phyloP scores from a whole-genome alignment of 2,113 vertebrate genomes.

The Ariopsis seemanni region DNA sequence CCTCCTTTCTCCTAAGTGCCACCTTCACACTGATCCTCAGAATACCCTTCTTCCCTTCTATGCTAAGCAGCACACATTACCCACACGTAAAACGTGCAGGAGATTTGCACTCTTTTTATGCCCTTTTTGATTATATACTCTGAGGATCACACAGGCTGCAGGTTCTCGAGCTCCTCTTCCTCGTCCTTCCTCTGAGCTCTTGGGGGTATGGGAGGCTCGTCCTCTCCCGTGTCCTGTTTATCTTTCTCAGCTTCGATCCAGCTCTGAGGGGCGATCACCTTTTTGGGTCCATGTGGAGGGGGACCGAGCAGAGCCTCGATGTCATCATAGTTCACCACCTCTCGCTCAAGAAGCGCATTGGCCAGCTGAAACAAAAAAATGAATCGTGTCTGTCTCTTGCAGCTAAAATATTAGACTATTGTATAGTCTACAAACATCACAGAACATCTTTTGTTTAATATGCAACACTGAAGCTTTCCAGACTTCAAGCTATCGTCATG shows the following conservation, averaged over 20 bases:
- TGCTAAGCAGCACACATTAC: not conserved
- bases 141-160: constrained; percentile 65
- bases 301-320: constrained; percentile 90
- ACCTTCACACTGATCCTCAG: not conserved
- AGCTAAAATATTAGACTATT: not conserved
- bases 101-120: not conserved
- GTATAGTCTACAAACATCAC: not conserved
- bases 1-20: not conserved
- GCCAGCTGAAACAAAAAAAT: constrained; percentile 76
- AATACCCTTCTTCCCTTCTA: not conserved
- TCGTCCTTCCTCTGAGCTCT: constrained; percentile 65
- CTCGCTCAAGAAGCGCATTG: constrained; percentile 84
- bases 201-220: constrained; percentile 70
- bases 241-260: constrained; percentile 90
- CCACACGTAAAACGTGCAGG: not conserved
- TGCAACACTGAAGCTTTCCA: not conserved
- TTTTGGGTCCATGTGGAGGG: constrained; percentile 87
- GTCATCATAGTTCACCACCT: constrained; percentile 94
- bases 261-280: constrained; percentile 88
- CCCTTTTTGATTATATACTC: not conserved
- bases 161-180: constrained; percentile 69
- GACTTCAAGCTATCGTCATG: not conserved
- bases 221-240: constrained; percentile 82
- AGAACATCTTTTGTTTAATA: not conserved
- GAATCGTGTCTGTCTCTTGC: not conserved